These are phyloP conservation scores for Hippocampus barbouri DNA, from an alignment of 2,113 vertebrate species.

Conservation along the genomic window DNA sequence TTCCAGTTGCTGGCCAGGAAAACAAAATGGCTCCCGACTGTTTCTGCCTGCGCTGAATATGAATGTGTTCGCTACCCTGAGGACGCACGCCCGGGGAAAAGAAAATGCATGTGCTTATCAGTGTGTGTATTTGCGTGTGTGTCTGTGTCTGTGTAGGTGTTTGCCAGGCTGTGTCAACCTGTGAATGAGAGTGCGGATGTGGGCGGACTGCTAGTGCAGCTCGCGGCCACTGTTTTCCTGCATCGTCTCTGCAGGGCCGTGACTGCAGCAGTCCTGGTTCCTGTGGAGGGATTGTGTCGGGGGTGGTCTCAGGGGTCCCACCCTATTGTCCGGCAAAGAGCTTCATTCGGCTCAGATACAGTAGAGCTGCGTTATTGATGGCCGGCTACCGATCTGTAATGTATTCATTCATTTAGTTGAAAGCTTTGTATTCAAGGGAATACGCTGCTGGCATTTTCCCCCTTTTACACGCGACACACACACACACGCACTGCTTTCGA, in stretches of 20 bases:
- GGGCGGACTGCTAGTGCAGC: slow-evolving; percentile 19
- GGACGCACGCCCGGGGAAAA: slow-evolving; percentile 27
- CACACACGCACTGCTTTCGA: slow-evolving; percentile 5
- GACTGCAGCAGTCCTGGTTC: slow-evolving; percentile 25
- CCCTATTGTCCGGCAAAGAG: slow-evolving; percentile 16
- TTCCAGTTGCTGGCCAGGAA: slow-evolving; percentile 42
- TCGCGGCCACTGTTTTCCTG: slow-evolving; percentile 8
- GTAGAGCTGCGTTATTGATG: slow-evolving; percentile 47
- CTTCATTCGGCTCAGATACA: slow-evolving; percentile 32
- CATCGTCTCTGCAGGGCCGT: slow-evolving; percentile 12
- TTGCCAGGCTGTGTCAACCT: slow-evolving; percentile 11
- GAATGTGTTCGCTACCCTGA: slow-evolving; percentile 49
- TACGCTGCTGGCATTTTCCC: slow-evolving; percentile 25
- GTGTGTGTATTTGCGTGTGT: background rate
- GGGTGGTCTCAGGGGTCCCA: slow-evolving; percentile 2
- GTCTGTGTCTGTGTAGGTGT: slow-evolving; percentile 34
- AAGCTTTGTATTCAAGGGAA: slow-evolving; percentile 58
- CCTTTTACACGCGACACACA: background rate
- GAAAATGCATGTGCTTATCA: slow-evolving; percentile 8
- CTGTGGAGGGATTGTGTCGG: background rate
- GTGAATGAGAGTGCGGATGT: slow-evolving; percentile 10
- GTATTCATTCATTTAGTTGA: slow-evolving; percentile 69
- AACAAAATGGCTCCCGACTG: slow-evolving; percentile 51
- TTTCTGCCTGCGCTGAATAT: slow-evolving; percentile 52
- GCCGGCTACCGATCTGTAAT: slow-evolving; percentile 58